A percentile compares a stretch with the other conserved stretches of the same genome.
Conservation (phyloP, 2,797 vertebrate genomes). For the Rhynchonycteris naso region DNA sequence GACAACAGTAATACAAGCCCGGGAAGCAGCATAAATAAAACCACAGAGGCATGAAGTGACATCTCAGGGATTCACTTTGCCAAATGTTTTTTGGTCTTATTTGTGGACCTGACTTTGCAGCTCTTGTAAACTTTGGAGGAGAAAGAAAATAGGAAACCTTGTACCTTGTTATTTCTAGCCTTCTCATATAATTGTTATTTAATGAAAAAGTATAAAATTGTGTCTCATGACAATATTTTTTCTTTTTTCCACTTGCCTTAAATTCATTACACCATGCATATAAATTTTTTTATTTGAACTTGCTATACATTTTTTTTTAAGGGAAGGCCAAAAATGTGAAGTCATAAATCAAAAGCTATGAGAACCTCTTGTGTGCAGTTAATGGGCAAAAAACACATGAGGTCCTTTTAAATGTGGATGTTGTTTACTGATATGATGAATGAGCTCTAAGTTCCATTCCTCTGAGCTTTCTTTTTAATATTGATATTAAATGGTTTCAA, state of each 20-base stretch:
- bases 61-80: not conserved
- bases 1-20: not conserved
- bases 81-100: not conserved
- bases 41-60: not conserved
- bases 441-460: not conserved
- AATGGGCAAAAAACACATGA: conserved; percentile 44
- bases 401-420: conserved; percentile 24
- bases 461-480: not conserved
- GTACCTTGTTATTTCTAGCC: not conserved
- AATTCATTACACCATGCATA: not conserved
- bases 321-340: not conserved
- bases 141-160: not conserved
- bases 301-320: not conserved
- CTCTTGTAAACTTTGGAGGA: conserved; percentile 4
- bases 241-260: not conserved
- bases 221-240: conserved; percentile 27
- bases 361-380: not conserved
- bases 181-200: not conserved
- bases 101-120: conserved; percentile 11
- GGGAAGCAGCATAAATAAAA: not conserved
- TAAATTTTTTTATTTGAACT: conserved; percentile 34
- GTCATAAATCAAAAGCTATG: conserved; percentile 62
- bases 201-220: not conserved
- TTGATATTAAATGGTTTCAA: conserved; percentile 45
- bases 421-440: conserved; percentile 36